These are phyloP conservation scores for Serrognathus titanus DNA, from an alignment of 2,888 invertebrate species.

Conservation along the genomic window DNA sequence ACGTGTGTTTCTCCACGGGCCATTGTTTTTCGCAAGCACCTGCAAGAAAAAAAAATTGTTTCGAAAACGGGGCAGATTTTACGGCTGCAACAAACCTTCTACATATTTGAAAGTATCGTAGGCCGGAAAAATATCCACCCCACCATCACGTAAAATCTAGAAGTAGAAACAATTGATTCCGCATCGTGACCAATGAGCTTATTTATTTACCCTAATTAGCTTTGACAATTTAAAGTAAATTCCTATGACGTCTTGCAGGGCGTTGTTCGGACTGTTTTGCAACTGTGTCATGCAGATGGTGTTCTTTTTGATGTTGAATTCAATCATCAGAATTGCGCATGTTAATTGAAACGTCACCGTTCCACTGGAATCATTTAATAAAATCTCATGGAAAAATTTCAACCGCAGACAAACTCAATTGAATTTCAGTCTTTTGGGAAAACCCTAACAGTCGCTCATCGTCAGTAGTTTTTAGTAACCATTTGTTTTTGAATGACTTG, in stretches of 20 bases:
- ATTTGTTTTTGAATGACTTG: no score
- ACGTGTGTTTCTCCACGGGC: conserved; percentile 70
- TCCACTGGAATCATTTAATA: conserved; percentile 43
- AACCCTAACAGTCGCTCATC: no score
- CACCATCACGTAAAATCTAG: conserved; percentile 53
- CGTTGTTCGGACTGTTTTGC: conserved; percentile 62
- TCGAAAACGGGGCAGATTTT: background rate
- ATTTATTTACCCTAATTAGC: conserved; percentile 56
- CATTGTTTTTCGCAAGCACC: conserved; percentile 66
- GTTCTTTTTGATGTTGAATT: conserved; percentile 53
- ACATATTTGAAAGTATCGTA: conserved; percentile 72
- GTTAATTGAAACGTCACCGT: conserved; percentile 56
- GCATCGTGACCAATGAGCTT: background rate
- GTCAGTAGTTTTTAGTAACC: no score
- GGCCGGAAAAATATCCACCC: conserved; percentile 80
- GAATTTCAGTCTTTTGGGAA: no score
- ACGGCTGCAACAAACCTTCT: conserved; percentile 49
- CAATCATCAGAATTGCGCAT: conserved; percentile 55
- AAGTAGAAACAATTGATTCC: conserved; percentile 2
- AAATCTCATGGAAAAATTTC: no score
- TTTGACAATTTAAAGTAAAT: conserved; percentile 58
- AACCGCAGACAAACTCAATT: no score
- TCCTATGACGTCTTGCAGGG: conserved; percentile 59
- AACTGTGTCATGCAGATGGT: conserved; percentile 48
- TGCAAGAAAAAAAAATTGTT: conserved; percentile 21